Conservation (phyloP, 2,113 vertebrate genomes). For the Rhizomys pruinosus region DNA sequence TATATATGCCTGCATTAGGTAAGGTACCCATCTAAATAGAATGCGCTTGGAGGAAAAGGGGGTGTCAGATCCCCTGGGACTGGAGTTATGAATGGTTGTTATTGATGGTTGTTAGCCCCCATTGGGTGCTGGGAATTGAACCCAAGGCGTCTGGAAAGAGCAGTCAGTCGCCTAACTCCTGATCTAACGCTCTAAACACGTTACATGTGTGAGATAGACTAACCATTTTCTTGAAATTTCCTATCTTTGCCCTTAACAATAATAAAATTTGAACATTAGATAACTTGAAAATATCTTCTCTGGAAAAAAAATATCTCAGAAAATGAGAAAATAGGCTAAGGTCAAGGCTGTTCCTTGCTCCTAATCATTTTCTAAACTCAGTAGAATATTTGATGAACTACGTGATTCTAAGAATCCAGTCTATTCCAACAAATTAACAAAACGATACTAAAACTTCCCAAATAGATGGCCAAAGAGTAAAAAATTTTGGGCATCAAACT, state of each 20-base stretch:
- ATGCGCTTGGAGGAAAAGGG: too few species aligned
- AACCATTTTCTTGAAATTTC: constrained; percentile 4
- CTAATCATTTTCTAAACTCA: constrained; percentile 13
- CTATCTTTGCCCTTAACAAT: not conserved
- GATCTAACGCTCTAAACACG: too few species aligned
- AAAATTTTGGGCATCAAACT: constrained; percentile 5
- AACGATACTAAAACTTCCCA: not conserved
- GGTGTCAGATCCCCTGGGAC: too few species aligned
- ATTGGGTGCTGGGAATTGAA: too few species aligned
- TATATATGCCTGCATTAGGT: too few species aligned
- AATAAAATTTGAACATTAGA: not conserved
- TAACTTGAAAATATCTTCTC: constrained; percentile 37
- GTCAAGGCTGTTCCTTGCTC: not conserved
- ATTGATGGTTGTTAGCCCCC: too few species aligned
- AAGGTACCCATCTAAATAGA: too few species aligned
- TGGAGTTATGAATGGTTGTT: too few species aligned
- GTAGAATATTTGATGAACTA: constrained; percentile 6
- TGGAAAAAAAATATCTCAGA: not conserved
- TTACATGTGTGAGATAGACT: too few species aligned
- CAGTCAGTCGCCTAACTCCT: too few species aligned
- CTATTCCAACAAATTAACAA: not conserved
- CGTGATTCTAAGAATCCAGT: constrained; percentile 1
- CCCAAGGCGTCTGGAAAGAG: too few species aligned
- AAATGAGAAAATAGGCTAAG: constrained; percentile 33
- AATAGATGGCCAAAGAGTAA: not conserved